These are phyloP conservation scores for Calephelis perditalis DNA, from an alignment of 2,888 invertebrate genomes.

Conservation along the genomic window DNA sequence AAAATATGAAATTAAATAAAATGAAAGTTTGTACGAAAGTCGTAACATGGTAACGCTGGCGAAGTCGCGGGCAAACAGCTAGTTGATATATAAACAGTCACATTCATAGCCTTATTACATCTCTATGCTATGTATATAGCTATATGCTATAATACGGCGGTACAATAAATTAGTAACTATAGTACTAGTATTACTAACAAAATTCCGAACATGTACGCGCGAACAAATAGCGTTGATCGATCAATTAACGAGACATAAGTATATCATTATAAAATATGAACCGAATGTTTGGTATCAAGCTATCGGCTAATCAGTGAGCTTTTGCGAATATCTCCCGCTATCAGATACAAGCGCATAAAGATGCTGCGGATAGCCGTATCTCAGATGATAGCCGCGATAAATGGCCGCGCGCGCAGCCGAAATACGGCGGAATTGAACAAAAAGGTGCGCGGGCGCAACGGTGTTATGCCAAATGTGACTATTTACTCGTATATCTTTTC, in stretches of 20 bases:
- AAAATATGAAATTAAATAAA: no score
- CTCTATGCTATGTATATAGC: no score
- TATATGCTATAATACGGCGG: no score
- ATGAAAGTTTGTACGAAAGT: no score
- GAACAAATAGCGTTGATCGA: constrained; percentile 10
- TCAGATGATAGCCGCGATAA: constrained; percentile 69
- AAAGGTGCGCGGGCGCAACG: constrained; percentile 54
- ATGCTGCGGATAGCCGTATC: constrained; percentile 63
- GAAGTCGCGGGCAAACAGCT: no score
- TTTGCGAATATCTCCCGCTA: constrained; percentile 47
- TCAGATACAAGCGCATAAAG: constrained; percentile 60
- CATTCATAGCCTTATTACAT: no score
- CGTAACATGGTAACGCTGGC: no score
- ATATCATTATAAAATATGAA: constrained; percentile 41
- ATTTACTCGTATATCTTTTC: no score
- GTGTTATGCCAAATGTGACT: constrained; percentile 35
- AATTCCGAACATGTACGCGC: constrained; percentile 1
- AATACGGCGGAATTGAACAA: constrained; percentile 63
- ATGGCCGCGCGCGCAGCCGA: constrained; percentile 64
- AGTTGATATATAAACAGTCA: no score
- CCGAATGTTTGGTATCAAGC: constrained; percentile 36
- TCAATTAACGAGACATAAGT: constrained; percentile 32
- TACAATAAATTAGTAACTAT: no score
- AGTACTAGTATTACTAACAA: background rate
- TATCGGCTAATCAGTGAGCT: constrained; percentile 60